A percentile compares a stretch with the other conserved stretches of the same genome.
Conservation (phyloP, 2,888 invertebrate species). For the Tolmerus cingulatus region DNA sequence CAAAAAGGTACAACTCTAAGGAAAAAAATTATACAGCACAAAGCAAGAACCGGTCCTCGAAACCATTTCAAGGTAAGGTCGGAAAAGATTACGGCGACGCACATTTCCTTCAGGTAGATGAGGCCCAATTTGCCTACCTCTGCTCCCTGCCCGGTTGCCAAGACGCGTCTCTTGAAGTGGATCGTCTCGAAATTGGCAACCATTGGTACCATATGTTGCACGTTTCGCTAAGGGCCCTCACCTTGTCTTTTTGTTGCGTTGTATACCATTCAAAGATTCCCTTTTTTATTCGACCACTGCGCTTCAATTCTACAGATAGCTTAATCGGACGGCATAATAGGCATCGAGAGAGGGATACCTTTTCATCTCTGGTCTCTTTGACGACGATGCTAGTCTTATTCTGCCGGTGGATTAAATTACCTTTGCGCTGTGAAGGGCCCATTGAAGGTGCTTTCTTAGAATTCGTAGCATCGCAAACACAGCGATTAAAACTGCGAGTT, state of each 20-base stretch:
- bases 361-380: background rate
- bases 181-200: constrained; percentile 34
- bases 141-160: background rate
- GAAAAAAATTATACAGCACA: background rate
- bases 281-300: background rate
- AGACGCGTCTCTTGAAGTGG: constrained; percentile 14
- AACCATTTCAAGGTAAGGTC: background rate
- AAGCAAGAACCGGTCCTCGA: background rate
- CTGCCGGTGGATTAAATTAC: constrained; percentile 26
- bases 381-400: background rate
- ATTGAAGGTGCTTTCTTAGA: constrained; percentile 14
- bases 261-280: background rate
- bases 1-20: background rate
- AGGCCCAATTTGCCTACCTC: background rate
- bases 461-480: background rate
- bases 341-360: background rate
- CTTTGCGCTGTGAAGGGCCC: background rate
- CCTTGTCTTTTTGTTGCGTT: constrained; percentile 6
- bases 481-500: background rate
- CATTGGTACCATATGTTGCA: constrained; percentile 41
- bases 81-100: constrained; percentile 5
- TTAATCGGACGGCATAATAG: constrained; percentile 21
- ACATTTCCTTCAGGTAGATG: background rate
- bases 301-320: background rate
- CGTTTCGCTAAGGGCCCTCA: constrained; percentile 20